phyloP scores from a whole-genome alignment of 1,140 invertebrate genomes.

The Caenorhabditis latens region DNA sequence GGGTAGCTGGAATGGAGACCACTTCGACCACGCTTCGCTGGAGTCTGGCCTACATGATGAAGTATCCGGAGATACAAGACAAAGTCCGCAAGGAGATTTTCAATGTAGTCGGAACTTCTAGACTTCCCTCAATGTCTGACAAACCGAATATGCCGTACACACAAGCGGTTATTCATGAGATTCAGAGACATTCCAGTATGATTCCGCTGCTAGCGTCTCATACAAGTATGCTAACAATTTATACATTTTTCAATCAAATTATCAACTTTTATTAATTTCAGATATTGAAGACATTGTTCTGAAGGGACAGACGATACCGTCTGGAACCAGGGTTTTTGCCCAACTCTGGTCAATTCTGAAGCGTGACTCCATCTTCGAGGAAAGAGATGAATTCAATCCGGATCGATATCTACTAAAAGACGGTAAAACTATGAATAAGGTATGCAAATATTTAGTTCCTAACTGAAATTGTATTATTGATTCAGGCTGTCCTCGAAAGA shows the following conservation, averaged over 20 bases:
- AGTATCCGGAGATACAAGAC: constrained; percentile 23
- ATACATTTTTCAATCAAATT: neutral
- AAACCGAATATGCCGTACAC: constrained; percentile 50
- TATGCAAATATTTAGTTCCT: neutral
- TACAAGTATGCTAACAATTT: neutral
- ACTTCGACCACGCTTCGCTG: neutral
- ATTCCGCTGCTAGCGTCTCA: neutral
- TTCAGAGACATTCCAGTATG: neutral
- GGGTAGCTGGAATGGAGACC: constrained; percentile 30
- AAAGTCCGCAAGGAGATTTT: constrained; percentile 49
- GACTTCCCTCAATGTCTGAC: constrained; percentile 45
- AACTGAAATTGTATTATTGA: neutral
- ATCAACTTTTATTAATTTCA: neutral
- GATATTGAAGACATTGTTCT: neutral
- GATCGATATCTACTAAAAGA: neutral
- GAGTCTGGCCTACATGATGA: neutral
- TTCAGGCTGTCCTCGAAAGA: neutral
- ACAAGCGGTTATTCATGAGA: neutral
- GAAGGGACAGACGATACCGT: neutral
- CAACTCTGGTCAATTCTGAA: constrained; percentile 2
- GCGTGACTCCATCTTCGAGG: neutral
- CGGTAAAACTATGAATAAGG: neutral
- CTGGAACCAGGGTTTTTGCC: neutral
- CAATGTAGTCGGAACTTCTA: neutral
- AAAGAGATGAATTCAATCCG: neutral